Evolutionary conservation across 2,888 invertebrate species (phyloP), one percentile per base, ranked within the genome.

Genomic region (Coenonympha arcania): DNA sequence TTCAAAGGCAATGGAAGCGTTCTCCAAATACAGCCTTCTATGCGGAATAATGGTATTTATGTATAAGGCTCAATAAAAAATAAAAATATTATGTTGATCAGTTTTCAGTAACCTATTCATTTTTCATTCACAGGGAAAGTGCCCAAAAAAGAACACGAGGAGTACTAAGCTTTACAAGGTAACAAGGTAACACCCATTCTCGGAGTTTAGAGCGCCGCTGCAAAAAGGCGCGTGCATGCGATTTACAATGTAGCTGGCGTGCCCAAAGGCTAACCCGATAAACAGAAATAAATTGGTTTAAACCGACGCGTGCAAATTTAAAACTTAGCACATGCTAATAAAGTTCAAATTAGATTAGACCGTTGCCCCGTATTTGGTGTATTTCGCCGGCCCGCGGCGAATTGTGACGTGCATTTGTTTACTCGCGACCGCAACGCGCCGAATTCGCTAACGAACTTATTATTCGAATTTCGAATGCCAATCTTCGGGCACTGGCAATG

Each of bases 371-470:
- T 63, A 63, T 59, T 55, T 56, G 54, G 45, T 57, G 59, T 62
- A 66, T 68, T 66, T 61, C 61, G 61, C 58, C 26, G 40, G 61
- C 64, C 60, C 52, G 60, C 60, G 64, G 66, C 65, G 44, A 59
- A 71, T 65, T 65, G 71, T 73, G 74, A 71, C 65, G 68, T 64
- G 66, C 63, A 63, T 66, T 63, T 68, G 65, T 66, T 67, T 67
- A 58, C 60, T 55, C 56, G 65, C 63, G 63, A 69, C 74, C 74
- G 64, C 72, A 72, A 64, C 65, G 63, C 60, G 65, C 66, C 62
- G 69, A 66, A 69, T 68, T 62, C 65, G 58, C 76, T 76, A 76
- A 76, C 76, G 73, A 76, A 76, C 76, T 76, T 76, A 76, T 75
- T 75, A 76, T 76, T 75, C 64, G 65, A 65, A 69, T 73, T 76